Percentiles rank a stretch among this genome's conserved stretches.
Evolutionary conservation across 2,888 invertebrate species (phyloP).

Genomic region (Choristoneura rosaceana): DNA sequence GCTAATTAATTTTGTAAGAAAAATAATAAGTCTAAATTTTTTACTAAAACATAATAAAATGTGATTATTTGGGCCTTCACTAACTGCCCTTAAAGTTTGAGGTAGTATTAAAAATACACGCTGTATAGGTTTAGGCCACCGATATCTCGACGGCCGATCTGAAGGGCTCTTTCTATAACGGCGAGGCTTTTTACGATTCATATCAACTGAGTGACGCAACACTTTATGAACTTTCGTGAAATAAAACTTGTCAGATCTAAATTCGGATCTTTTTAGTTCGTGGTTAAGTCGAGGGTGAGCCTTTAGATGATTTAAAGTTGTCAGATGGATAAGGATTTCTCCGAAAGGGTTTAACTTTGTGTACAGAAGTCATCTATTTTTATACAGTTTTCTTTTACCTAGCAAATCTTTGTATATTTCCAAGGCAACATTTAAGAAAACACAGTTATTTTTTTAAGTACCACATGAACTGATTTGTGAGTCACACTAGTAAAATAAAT

Average conservation of each 20-base stretch:
- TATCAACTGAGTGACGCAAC: constrained; percentile 31
- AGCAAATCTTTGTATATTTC: no score
- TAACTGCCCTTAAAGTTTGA: no score
- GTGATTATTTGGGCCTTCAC: no score
- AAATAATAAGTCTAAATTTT: no score
- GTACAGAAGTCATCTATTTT: not conserved
- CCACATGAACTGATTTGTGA: no score
- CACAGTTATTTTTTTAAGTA: no score
- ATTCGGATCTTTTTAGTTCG: constrained; percentile 31
- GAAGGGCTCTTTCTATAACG: constrained; percentile 30
- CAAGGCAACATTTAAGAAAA: no score
- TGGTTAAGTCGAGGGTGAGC: constrained; percentile 16
- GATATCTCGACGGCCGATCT: constrained; percentile 35
- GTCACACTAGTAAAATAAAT: no score
- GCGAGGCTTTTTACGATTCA: constrained; percentile 37
- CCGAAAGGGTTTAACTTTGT: not conserved
- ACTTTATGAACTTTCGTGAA: constrained; percentile 34
- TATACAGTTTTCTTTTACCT: no score
- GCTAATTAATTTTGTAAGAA: no score
- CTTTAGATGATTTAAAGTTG: constrained; percentile 29
- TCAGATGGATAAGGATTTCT: not conserved
- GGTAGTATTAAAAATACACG: no score
- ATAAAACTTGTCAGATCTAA: constrained; percentile 36
- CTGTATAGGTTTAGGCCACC: not conserved
- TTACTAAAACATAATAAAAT: no score